Base-by-base conservation (phyloP, 1,140 invertebrate species). In the Leptinotarsa defecta region DNA sequence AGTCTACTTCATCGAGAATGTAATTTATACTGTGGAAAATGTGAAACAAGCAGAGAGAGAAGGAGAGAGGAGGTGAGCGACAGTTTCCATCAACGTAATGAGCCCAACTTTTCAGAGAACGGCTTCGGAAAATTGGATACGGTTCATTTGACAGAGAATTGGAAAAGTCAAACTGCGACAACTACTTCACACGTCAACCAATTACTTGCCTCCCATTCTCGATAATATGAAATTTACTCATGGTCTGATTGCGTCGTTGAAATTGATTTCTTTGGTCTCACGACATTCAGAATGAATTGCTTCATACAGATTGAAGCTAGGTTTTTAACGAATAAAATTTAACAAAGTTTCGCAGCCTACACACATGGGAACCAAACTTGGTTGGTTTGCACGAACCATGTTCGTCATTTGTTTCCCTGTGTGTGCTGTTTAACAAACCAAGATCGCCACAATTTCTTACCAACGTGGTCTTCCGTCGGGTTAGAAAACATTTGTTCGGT, bases 41-140 rank as follows among this genome's bases (percentile, higher is more conserved):
- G 17, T 57, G 52, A 57, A 57, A 57, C 17, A 57, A 57, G 52
- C 34, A 43, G 8, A 43, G 34, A 43, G 34, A 43, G 34, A 3
- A 57, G 52, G 52, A 57, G 52, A 17, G n/a, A 19, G 6, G 52
- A 19, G n/a, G 52, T 57, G 52, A 57, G 52, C 52, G 52, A 57
- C 48, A 57, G 20, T 57, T 57, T 71, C 69, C 69, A 57, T 71
- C 69, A 71, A 57, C 34, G 69, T 71, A 71, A 71, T 71, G 69
- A 71, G 49, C 48, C 48, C 52, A 71, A 71, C 69, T 71, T 71
- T 71, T 71, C 69, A 71, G 48, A 22, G 69, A 71, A 71, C 69
- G 69, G 69, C 69, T 71, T 71, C 49, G 69, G 69, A 71, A 71
- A 71, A 71, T 71, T 61, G 52, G 69, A 71, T 71, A 57, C 69